These are phyloP conservation scores for Neodiprion fabricii DNA, from an alignment of 1,140 invertebrate species.

Conservation along the genomic window DNA sequence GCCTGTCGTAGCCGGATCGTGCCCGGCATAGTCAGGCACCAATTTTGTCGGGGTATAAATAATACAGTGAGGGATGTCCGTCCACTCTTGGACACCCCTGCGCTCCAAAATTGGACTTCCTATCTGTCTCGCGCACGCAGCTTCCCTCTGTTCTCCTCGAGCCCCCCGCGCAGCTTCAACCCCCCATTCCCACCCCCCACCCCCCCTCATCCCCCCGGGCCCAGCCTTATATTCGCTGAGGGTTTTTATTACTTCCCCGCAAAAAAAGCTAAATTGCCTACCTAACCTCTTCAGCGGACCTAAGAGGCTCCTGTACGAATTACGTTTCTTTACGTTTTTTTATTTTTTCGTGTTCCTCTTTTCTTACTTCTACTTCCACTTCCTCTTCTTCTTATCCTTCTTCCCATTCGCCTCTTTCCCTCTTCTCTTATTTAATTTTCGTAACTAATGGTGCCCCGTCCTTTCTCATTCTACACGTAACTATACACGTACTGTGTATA, in stretches of 20 bases:
- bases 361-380: background rate
- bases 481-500: background rate
- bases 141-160: constrained; percentile 10
- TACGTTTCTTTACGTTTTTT: constrained; percentile 24
- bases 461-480: background rate
- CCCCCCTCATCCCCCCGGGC: background rate
- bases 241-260: constrained; percentile 31
- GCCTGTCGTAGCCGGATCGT: constrained; percentile 35
- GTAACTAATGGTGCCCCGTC: background rate
- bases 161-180: constrained; percentile 12
- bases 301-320: constrained; percentile 28
- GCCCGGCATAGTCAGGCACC: constrained; percentile 54
- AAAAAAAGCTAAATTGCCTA: constrained; percentile 34
- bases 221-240: constrained; percentile 21
- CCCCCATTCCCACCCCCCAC: background rate
- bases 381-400: constrained; percentile 8
- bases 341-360: constrained; percentile 15
- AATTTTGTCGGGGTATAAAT: constrained; percentile 57
- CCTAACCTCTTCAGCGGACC: constrained; percentile 13
- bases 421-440: constrained; percentile 6
- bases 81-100: constrained; percentile 38
- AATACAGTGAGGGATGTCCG: constrained; percentile 52
- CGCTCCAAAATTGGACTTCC: constrained; percentile 55
- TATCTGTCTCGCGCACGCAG: constrained; percentile 44
- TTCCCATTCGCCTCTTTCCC: constrained; percentile 6